Percentiles rank a stretch among this genome's conserved stretches.
These are phyloP conservation scores for Hirudo medicinalis DNA, from an alignment of 1,140 invertebrate species.

Conservation along the genomic window DNA sequence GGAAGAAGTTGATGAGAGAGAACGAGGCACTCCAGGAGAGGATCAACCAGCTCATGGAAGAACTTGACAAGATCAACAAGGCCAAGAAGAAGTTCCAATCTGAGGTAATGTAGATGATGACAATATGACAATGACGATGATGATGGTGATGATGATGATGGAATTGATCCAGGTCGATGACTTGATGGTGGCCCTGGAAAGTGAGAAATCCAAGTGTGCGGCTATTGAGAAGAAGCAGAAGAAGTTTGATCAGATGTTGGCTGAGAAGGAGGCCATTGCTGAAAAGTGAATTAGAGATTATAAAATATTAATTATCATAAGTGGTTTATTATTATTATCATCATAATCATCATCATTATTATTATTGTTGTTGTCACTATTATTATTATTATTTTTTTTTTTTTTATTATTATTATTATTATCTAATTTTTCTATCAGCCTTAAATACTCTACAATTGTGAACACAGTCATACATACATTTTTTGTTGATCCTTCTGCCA, in stretches of 20 bases:
- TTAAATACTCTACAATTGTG: too few species aligned
- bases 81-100: slow-evolving; percentile 94
- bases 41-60: slow-evolving; percentile 71
- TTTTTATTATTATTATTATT: too few species aligned
- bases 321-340: too few species aligned
- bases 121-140: neutral
- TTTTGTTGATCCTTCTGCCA: slow-evolving; percentile 17
- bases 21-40: slow-evolving; percentile 70
- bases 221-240: slow-evolving; percentile 91
- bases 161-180: slow-evolving; percentile 42
- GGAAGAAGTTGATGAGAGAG: slow-evolving; percentile 78
- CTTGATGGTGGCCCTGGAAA: slow-evolving; percentile 60
- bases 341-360: neutral
- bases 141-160: slow-evolving; percentile 37
- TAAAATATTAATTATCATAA: neutral
- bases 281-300: slow-evolving; percentile 40
- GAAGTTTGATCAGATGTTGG: slow-evolving; percentile 89
- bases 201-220: slow-evolving; percentile 64
- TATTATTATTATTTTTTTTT: too few species aligned
- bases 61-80: slow-evolving; percentile 83
- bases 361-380: too few species aligned
- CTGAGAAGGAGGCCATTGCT: slow-evolving; percentile 78
- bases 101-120: slow-evolving; percentile 49
- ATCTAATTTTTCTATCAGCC: too few species aligned
- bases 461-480: too few species aligned